Evolutionary conservation across 2,888 invertebrate genomes (phyloP).

Genomic region (Onthophagus sagittarius): DNA sequence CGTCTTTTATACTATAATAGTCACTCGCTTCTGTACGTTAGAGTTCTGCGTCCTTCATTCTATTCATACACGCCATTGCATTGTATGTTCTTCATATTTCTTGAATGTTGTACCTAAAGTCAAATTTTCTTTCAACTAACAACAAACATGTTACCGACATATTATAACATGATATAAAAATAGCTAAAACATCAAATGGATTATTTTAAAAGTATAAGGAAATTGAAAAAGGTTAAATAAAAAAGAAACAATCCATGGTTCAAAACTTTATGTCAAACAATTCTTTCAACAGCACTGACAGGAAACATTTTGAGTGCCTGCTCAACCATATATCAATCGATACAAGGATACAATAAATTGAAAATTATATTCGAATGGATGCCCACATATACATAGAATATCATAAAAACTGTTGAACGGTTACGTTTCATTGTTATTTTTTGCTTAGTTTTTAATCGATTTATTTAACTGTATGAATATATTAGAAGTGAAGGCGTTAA

Average conservation of each 20-base stretch:
- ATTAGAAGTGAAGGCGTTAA: conserved; percentile 32
- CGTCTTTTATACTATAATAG: too few species aligned
- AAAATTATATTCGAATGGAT: conserved; percentile 21
- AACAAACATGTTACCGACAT: too few species aligned
- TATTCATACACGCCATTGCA: too few species aligned
- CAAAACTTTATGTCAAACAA: conserved; percentile 33
- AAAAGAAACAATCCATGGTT: conserved; percentile 26
- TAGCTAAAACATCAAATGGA: too few species aligned
- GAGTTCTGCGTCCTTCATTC: too few species aligned
- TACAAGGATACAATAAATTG: conserved; percentile 26
- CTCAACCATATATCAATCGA: conserved; percentile 25
- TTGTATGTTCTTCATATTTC: too few species aligned
- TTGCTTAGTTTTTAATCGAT: background rate
- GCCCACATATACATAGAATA: conserved; percentile 27
- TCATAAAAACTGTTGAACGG: conserved; percentile 41
- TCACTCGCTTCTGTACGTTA: too few species aligned
- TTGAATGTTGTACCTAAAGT: too few species aligned
- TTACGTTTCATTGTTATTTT: conserved; percentile 27
- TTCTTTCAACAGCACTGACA: conserved; percentile 31
- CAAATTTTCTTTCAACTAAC: too few species aligned
- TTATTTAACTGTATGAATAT: conserved; percentile 28
- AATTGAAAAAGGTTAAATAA: conserved; percentile 18
- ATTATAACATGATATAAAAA: too few species aligned
- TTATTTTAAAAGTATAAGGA: too few species aligned
- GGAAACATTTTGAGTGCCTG: conserved; percentile 28